A percentile compares a stretch with the other conserved stretches of the same genome.
Evolutionary conservation across 2,797 vertebrate genomes (phyloP).

Genomic region (Eulemur rubriventer): DNA sequence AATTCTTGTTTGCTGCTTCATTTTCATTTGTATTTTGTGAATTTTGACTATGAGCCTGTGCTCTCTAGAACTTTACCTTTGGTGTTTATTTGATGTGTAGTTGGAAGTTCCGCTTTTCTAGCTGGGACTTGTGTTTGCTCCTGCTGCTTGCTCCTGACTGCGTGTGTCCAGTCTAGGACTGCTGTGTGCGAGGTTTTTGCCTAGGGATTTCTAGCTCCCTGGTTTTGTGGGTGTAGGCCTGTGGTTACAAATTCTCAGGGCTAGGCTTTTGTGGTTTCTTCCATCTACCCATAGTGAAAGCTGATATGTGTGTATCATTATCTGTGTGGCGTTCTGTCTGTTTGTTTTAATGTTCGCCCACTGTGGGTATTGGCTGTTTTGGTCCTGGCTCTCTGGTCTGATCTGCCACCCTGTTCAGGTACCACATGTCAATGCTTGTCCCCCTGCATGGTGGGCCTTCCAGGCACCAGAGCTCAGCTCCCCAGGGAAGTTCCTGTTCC

Average conservation of each 20-base stretch:
- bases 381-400: neutral
- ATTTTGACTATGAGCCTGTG: neutral
- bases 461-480: neutral
- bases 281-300: neutral
- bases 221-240: neutral
- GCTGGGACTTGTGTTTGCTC: neutral
- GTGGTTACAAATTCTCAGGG: neutral
- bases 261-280: neutral
- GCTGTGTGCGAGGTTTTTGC: neutral
- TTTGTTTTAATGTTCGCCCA: neutral
- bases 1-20: neutral
- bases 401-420: neutral
- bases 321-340: neutral
- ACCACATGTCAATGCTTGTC: neutral
- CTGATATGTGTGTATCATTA: neutral
- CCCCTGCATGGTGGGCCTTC: neutral
- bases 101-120: neutral
- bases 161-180: neutral
- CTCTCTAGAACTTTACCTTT: neutral
- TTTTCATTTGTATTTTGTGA: neutral
- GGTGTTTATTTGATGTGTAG: neutral
- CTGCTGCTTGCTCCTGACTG: no score
- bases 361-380: neutral
- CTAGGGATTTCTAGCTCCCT: neutral
- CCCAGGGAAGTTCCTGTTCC: neutral